phyloP scores from a whole-genome alignment of 1,140 invertebrate species.

The Battus philenor region DNA sequence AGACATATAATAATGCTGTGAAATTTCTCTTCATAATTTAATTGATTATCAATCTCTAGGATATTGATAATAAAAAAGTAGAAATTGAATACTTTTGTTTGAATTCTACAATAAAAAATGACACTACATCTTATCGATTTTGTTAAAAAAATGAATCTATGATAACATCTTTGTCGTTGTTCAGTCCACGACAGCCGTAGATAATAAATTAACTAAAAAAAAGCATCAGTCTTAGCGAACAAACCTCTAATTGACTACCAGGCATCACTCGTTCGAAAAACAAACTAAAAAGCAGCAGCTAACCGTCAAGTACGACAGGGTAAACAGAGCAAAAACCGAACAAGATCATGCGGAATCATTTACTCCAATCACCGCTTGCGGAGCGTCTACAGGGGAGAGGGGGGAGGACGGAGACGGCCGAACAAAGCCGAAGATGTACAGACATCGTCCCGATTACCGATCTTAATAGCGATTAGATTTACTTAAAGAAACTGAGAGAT shows the following conservation, averaged over 20 bases:
- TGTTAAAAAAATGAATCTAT: too few relatives aligned
- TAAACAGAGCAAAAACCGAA: conserved; percentile 67
- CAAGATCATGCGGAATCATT: conserved; percentile 65
- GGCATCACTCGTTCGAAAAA: conserved; percentile 28
- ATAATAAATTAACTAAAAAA: conserved; percentile 26
- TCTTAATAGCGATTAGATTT: conserved; percentile 14
- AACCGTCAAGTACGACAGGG: conserved; percentile 42
- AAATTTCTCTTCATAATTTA: too few relatives aligned
- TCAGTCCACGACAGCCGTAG: conserved; percentile 2
- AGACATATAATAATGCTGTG: too few relatives aligned
- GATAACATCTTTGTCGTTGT: neutral
- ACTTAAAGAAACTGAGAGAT: conserved; percentile 13
- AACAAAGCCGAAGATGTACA: conserved; percentile 40
- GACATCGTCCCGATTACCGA: conserved; percentile 12
- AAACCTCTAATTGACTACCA: conserved; percentile 45
- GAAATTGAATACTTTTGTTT: too few relatives aligned
- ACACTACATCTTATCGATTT: too few relatives aligned
- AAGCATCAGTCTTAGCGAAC: conserved; percentile 28
- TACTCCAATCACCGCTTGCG: conserved; percentile 50
- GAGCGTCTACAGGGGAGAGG: conserved; percentile 12
- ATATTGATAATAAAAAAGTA: too few relatives aligned
- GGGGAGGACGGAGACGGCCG: conserved; percentile 36
- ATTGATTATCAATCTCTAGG: too few relatives aligned
- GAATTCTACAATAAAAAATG: too few relatives aligned
- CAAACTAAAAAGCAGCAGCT: conserved; percentile 28